Percentiles rank a stretch among this genome's conserved stretches.
These are phyloP conservation scores for Apis florea DNA, from an alignment of 1,140 invertebrate genomes.

Conservation along the genomic window DNA sequence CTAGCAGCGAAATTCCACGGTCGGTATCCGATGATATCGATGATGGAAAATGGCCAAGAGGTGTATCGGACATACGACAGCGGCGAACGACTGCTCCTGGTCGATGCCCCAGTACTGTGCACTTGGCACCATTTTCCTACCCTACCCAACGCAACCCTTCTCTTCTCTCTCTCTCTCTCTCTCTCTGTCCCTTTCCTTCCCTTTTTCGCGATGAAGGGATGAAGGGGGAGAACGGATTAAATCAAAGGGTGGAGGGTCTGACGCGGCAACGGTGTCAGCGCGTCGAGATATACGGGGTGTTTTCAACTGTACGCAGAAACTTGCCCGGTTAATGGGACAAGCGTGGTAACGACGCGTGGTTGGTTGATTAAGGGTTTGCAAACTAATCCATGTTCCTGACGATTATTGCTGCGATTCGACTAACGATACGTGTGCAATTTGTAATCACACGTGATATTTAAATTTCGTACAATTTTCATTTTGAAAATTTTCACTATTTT, in stretches of 20 bases:
- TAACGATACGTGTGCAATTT: neutral
- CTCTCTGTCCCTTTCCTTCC: slow-evolving; percentile 12
- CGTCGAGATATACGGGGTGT: slow-evolving; percentile 31
- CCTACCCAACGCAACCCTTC: slow-evolving; percentile 39
- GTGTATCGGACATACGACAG: slow-evolving; percentile 48
- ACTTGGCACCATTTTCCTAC: slow-evolving; percentile 66
- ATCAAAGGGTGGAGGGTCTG: slow-evolving; percentile 54
- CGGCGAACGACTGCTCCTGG: slow-evolving; percentile 53
- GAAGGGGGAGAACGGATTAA: slow-evolving; percentile 46
- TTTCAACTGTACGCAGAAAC: slow-evolving; percentile 29
- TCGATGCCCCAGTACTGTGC: slow-evolving; percentile 65
- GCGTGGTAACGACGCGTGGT: slow-evolving; percentile 22
- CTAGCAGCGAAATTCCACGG: too few relatives aligned
- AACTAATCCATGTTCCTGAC: neutral
- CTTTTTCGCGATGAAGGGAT: slow-evolving; percentile 19
- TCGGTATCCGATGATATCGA: neutral
- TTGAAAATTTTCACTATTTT: too few relatives aligned
- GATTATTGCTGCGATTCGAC: neutral
- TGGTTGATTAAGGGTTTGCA: slow-evolving; percentile 15
- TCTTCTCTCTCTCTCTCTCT: slow-evolving; percentile 4
- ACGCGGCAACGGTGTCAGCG: slow-evolving; percentile 32
- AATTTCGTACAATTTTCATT: too few relatives aligned
- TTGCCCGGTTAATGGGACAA: slow-evolving; percentile 24
- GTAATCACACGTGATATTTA: too few relatives aligned
- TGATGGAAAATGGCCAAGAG: slow-evolving; percentile 46